Evolutionary conservation across 1,140 invertebrate genomes (phyloP).

Genomic region (Hestina assimilis): DNA sequence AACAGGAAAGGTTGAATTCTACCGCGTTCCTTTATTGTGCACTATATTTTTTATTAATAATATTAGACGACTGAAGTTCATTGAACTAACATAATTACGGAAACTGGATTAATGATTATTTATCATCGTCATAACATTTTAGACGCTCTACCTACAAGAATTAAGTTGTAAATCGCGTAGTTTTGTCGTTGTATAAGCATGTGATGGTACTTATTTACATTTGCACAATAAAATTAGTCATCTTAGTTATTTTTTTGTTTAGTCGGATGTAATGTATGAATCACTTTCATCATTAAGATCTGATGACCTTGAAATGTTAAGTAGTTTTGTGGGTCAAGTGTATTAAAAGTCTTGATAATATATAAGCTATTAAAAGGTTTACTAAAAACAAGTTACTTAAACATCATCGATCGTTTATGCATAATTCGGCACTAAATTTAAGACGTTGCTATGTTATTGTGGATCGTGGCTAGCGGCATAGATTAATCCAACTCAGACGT

Average conservation of each 20-base stretch:
- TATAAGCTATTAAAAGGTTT: too few relatives aligned
- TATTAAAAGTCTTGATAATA: too few relatives aligned
- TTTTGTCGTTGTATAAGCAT: neutral
- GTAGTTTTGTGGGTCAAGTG: neutral
- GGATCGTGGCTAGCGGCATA: too few relatives aligned
- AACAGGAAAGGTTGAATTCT: neutral
- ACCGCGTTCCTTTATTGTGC: neutral
- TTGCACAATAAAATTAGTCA: constrained; percentile 37
- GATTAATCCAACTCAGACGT: too few relatives aligned
- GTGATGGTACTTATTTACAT: neutral
- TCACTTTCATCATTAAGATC: constrained; percentile 38
- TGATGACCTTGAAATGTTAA: constrained; percentile 15
- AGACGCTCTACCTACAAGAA: neutral
- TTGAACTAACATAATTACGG: neutral
- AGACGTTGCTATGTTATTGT: too few relatives aligned
- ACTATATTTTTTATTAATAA: neutral
- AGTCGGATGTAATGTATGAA: constrained; percentile 31
- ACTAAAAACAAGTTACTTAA: too few relatives aligned
- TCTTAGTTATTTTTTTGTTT: constrained; percentile 31
- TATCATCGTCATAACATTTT: neutral
- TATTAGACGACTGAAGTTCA: neutral
- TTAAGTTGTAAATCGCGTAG: neutral
- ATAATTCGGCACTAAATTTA: too few relatives aligned
- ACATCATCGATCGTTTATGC: too few relatives aligned
- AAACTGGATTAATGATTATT: neutral